phyloP scores from a whole-genome alignment of 2,888 invertebrate species.

The Andrena trimmerana region DNA sequence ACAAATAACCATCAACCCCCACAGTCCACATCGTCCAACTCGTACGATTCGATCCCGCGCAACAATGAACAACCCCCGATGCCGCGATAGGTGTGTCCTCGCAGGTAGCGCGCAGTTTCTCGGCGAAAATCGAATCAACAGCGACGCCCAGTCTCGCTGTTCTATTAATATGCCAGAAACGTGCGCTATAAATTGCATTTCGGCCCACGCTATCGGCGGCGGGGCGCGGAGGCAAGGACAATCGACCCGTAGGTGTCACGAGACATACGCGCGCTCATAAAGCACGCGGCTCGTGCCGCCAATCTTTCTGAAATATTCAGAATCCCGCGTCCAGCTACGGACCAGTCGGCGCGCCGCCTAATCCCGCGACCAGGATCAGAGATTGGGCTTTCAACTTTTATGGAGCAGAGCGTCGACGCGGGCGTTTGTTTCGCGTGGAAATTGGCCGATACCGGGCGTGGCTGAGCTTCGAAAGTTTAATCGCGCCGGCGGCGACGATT shows the following conservation, averaged over 20 bases:
- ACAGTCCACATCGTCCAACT: too few species aligned
- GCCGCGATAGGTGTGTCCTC: not conserved
- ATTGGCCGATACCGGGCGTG: not conserved
- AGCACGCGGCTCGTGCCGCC: not conserved
- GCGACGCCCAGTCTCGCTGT: conserved; percentile 52
- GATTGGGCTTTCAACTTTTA: conserved; percentile 51
- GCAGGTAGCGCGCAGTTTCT: conserved; percentile 28
- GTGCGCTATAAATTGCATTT: conserved; percentile 75
- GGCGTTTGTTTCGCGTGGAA: not conserved
- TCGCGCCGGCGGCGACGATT: not conserved
- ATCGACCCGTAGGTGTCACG: conserved; percentile 72
- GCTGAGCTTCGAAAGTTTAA: not conserved
- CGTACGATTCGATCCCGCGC: too few species aligned
- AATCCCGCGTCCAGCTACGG: conserved; percentile 22
- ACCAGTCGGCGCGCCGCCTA: conserved; percentile 34
- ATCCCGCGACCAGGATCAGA: conserved; percentile 6
- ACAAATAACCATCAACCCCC: too few species aligned
- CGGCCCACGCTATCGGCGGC: conserved; percentile 51
- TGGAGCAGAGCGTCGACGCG: conserved; percentile 1
- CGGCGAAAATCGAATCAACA: conserved; percentile 56
- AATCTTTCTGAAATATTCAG: conserved; percentile 60
- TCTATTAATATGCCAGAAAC: conserved; percentile 75
- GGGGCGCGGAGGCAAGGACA: conserved; percentile 77
- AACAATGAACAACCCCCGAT: too few species aligned
- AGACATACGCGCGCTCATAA: not conserved